Conservation (phyloP, 2,113 vertebrate species). For the Cryptotis parvus region DNA sequence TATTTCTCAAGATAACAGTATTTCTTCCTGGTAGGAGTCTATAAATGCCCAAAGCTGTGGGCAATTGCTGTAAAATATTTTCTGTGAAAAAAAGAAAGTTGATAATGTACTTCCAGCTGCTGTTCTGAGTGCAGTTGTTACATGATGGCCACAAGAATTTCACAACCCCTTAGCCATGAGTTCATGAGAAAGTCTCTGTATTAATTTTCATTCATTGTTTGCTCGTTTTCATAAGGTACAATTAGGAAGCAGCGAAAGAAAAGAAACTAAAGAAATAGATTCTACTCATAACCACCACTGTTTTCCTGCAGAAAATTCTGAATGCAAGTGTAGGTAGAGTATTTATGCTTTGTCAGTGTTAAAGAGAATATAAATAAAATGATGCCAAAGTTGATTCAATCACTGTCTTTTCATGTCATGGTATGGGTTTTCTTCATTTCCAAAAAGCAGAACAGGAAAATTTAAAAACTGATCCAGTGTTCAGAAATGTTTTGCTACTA, state of each 20-base stretch:
- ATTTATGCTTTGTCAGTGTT: conserved; percentile 40
- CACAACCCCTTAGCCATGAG: background rate
- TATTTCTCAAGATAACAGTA: conserved; percentile 90
- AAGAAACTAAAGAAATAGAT: background rate
- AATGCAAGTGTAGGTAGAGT: conserved; percentile 55
- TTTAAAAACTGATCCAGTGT: conserved; percentile 83
- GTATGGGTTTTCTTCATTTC: conserved; percentile 73
- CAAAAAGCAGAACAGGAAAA: conserved; percentile 77
- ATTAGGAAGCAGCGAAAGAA: background rate
- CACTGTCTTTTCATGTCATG: conserved; percentile 46
- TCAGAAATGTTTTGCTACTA: conserved; percentile 86
- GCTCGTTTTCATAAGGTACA: background rate
- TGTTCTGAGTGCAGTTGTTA: background rate
- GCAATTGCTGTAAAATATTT: conserved; percentile 75
- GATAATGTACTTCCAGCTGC: background rate
- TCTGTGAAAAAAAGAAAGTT: conserved; percentile 52
- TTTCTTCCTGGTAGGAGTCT: conserved; percentile 89
- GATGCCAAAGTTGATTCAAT: conserved; percentile 64
- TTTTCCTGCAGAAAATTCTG: conserved; percentile 46
- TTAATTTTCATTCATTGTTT: background rate
- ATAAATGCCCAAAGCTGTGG: conserved; percentile 85
- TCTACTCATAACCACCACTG: background rate
- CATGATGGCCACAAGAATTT: background rate
- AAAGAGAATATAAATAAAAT: conserved; percentile 62
- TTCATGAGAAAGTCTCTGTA: background rate